These are phyloP conservation scores for Ophion obscuratus DNA, from an alignment of 2,888 invertebrate species.

Conservation along the genomic window DNA sequence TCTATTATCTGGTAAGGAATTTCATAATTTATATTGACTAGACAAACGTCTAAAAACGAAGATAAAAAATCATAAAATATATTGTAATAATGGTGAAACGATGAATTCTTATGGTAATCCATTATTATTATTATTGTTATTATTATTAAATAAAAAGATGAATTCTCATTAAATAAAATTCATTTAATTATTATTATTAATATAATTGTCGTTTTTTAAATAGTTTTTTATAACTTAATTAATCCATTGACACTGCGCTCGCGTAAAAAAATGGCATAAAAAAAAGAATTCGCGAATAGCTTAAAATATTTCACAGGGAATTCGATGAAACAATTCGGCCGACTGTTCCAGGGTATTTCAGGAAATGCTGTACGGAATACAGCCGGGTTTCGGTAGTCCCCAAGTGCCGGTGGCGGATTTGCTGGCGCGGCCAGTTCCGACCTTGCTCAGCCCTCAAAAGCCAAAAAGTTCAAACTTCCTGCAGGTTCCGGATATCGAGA, in stretches of 20 bases:
- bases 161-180: too few species aligned
- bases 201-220: not conserved
- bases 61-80: too few species aligned
- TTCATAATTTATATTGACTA: too few species aligned
- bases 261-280: too few species aligned
- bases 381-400: conserved; percentile 96
- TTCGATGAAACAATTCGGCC: not conserved
- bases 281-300: not conserved
- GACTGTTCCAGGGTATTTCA: conserved; percentile 89
- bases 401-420: conserved; percentile 96
- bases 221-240: not conserved
- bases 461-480: conserved; percentile 96
- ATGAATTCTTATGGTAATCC: too few species aligned
- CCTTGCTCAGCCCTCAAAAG: conserved; percentile 93
- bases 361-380: conserved; percentile 97
- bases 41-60: too few species aligned
- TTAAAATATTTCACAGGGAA: not conserved
- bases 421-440: conserved; percentile 93
- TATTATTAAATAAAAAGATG: too few species aligned
- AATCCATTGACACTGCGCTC: too few species aligned
- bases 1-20: too few species aligned
- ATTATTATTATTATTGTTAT: too few species aligned
- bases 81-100: too few species aligned
- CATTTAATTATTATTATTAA: not conserved
- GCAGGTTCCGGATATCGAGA: conserved; percentile 95